Conservation (phyloP, 2,797 vertebrate species). For the Enteromius unitaeniatus region DNA sequence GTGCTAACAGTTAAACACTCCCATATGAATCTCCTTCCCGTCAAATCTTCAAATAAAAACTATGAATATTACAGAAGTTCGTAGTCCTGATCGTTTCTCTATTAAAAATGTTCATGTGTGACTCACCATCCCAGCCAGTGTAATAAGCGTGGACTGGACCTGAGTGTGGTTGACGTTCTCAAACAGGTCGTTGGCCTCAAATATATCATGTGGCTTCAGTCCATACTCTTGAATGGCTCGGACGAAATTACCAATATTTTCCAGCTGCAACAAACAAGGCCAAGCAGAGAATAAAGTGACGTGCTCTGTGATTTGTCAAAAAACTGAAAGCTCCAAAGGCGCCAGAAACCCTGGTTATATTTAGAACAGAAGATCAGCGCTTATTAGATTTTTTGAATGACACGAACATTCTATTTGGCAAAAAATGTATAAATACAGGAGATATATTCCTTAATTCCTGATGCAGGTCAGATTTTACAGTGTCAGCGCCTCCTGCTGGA, state of each 20-base stretch:
- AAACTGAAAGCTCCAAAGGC: constrained; percentile 18
- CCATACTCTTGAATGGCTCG: constrained; percentile 90
- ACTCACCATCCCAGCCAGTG: constrained; percentile 92
- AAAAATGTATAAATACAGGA: neutral
- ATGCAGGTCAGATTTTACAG: neutral
- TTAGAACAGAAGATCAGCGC: constrained; percentile 20
- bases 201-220: constrained; percentile 89
- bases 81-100: neutral
- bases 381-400: constrained; percentile 14
- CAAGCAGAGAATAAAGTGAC: constrained; percentile 1
- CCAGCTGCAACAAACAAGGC: constrained; percentile 80
- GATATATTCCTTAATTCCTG: too few relatives aligned
- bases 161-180: constrained; percentile 95
- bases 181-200: constrained; percentile 96
- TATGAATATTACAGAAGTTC: neutral
- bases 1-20: neutral
- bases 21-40: neutral
- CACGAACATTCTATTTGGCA: neutral
- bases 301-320: constrained; percentile 28
- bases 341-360: constrained; percentile 35
- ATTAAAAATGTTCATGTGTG: neutral
- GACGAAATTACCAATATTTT: constrained; percentile 95
- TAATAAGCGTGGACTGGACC: constrained; percentile 90
- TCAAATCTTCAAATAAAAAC: neutral
- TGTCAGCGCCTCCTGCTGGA: neutral